Base-by-base conservation (phyloP, 2,888 invertebrate genomes). In the Eumacrocentrus americanus region DNA sequence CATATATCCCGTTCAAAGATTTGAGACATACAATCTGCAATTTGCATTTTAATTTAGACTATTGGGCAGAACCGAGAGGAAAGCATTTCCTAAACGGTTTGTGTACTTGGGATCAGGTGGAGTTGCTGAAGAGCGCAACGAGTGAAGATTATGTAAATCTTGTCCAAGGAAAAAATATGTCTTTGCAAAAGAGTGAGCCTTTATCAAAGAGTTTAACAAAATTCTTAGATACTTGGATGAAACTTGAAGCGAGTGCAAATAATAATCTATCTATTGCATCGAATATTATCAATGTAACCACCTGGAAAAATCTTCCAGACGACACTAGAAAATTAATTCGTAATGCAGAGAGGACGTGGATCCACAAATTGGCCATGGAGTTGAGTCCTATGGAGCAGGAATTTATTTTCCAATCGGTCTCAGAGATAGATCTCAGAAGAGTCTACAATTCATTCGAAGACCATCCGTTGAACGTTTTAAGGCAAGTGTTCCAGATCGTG, bases 21-120 rank as follows among this genome's bases (percentile, higher is more conserved):
- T 9, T 72, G 0, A 68, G 71, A 16, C 67, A 52, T 11, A 54
- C 47, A 2, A 66, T 75, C 65, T 78, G 78, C 56, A 63, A 63
- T 3, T 44, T 58, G 2, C 69, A 66, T 7, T 73, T 71, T 11
- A 62, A 69, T 50, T 66, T 69, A 1, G 54, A 48, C 38, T 76
- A 70, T 47, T 78, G 78, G 78, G 63, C 55, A 12, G 54, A 62
- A 16, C 55, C 61, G 3, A 66, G 64, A 7, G 66, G 67, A 7
- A 68, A 51, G 20, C 67, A 61, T 18, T 78, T 77, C 44, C 52
- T 78, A 9, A 62, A 65, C 2, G 65, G 70, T 38, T n/a, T 78
- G n/a, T 78, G 78, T 37, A 69, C 71, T 6, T 77, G 76, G 61
- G 77, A 77, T 62, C 68, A 68, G 7, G 64, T 69, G 50, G 75